Conservation (phyloP, 2,888 invertebrate genomes). For the Habroteleia sp. region DNA sequence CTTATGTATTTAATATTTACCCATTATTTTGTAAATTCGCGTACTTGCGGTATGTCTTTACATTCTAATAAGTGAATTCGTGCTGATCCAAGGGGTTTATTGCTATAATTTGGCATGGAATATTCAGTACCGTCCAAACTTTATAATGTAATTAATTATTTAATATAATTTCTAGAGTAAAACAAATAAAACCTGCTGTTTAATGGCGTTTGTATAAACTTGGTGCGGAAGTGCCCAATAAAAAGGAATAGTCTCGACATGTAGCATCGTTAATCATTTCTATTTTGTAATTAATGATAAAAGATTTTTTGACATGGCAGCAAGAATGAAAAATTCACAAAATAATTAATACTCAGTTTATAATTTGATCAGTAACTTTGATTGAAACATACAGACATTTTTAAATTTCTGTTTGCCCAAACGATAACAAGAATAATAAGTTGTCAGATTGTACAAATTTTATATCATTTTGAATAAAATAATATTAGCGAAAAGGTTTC, state of each 20-base stretch:
- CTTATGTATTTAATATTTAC: no score
- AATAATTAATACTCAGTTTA: constrained; percentile 2
- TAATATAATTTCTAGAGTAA: constrained; percentile 16
- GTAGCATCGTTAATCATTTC: constrained; percentile 34
- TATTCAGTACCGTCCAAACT: constrained; percentile 7
- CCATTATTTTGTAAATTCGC: no score
- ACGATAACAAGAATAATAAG: no score
- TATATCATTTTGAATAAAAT: no score
- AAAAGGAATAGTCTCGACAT: constrained; percentile 19
- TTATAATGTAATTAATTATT: constrained; percentile 26
- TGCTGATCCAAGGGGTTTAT: no score
- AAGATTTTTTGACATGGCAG: constrained; percentile 16
- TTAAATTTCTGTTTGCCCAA: no score
- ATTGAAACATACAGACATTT: no score
- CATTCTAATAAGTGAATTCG: no score
- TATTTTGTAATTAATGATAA: constrained; percentile 32
- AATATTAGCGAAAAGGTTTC: no score
- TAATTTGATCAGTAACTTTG: no score
- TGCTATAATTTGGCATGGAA: no score
- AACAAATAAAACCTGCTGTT: constrained; percentile 10
- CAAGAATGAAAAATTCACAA: constrained; percentile 3
- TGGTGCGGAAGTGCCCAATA: constrained; percentile 12
- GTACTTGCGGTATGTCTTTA: not conserved
- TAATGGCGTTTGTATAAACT: constrained; percentile 26
- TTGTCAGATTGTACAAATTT: no score